These are phyloP conservation scores for Hippocampus barbouri DNA, from an alignment of 2,113 vertebrate species.

Conservation along the genomic window DNA sequence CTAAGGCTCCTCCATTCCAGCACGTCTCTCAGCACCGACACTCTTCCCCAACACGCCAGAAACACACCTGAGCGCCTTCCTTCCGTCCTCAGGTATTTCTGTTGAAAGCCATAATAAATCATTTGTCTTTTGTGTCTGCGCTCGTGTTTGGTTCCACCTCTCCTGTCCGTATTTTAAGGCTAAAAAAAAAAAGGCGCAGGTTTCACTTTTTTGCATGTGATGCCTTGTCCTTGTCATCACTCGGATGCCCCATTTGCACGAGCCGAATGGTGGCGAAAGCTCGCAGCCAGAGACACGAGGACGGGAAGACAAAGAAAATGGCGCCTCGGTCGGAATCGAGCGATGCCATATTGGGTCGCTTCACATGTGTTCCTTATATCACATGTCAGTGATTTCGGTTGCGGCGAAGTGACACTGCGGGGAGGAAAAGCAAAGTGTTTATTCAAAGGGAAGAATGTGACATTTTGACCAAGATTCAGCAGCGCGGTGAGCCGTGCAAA, in stretches of 20 bases:
- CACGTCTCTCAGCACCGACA: constrained; percentile 61
- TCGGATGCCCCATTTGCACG: constrained; percentile 61
- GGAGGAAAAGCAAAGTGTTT: constrained; percentile 79
- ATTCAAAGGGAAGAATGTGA: constrained; percentile 62
- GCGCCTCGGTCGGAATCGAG: constrained; percentile 21
- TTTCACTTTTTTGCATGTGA: constrained; percentile 29
- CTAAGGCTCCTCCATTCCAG: constrained; percentile 54
- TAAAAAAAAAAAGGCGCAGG: constrained; percentile 41
- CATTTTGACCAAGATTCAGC: constrained; percentile 58
- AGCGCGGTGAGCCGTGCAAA: constrained; percentile 59
- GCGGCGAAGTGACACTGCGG: constrained; percentile 73
- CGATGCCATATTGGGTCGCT: constrained; percentile 30
- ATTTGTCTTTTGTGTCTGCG: constrained; percentile 65
- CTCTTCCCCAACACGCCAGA: constrained; percentile 44
- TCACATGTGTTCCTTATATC: constrained; percentile 45
- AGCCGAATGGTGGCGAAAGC: constrained; percentile 49
- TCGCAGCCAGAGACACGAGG: constrained; percentile 20
- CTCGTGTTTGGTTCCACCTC: constrained; percentile 63
- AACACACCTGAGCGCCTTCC: constrained; percentile 57
- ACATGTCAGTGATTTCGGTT: constrained; percentile 74
- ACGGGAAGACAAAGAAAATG: constrained; percentile 5
- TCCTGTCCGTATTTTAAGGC: constrained; percentile 35
- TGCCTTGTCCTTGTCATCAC: constrained; percentile 61
- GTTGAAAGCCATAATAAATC: constrained; percentile 72
- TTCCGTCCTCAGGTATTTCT: constrained; percentile 60